A percentile compares a stretch with the other conserved stretches of the same genome.
phyloP scores from a whole-genome alignment of 35 echinoderm and acorn worm genomes.

The Heliocidaris erythrogramma region DNA sequence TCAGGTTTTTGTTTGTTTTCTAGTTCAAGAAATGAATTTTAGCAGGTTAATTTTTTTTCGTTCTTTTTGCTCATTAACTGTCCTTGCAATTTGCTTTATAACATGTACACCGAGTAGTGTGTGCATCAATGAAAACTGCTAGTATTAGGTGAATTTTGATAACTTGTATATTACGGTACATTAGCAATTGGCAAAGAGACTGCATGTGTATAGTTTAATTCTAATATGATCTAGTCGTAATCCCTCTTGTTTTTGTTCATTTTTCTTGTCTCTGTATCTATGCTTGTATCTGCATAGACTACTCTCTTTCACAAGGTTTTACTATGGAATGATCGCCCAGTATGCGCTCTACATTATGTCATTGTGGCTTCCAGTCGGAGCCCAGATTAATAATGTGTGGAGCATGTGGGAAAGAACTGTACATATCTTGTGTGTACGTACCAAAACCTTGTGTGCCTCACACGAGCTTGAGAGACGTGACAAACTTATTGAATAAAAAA shows the following conservation, averaged over 20 bases:
- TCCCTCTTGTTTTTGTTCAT: constrained; percentile 19
- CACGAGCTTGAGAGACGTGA: constrained; percentile 39
- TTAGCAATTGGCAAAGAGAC: background rate
- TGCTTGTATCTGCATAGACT: constrained; percentile 5
- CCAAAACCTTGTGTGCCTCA: constrained; percentile 47
- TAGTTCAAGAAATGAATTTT: background rate
- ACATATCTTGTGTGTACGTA: constrained; percentile 51
- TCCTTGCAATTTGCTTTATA: background rate
- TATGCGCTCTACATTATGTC: constrained; percentile 42
- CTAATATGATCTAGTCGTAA: background rate
- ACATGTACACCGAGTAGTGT: background rate
- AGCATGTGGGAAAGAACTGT: constrained; percentile 25
- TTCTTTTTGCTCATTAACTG: background rate
- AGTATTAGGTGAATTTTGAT: constrained; percentile 13
- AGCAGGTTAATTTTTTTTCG: background rate
- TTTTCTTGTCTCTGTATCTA: constrained; percentile 13
- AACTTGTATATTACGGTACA: constrained; percentile 33
- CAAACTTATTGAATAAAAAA: constrained; percentile 52
- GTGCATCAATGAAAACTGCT: background rate
- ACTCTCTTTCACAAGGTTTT: constrained; percentile 41
- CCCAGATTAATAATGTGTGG: background rate
- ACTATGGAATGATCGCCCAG: constrained; percentile 34
- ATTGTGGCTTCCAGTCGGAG: constrained; percentile 25
- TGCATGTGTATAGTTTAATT: constrained; percentile 43
- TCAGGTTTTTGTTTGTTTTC: background rate